These are phyloP conservation scores for Brachyopa scutellaris DNA, from an alignment of 2,888 invertebrate genomes.

Conservation along the genomic window DNA sequence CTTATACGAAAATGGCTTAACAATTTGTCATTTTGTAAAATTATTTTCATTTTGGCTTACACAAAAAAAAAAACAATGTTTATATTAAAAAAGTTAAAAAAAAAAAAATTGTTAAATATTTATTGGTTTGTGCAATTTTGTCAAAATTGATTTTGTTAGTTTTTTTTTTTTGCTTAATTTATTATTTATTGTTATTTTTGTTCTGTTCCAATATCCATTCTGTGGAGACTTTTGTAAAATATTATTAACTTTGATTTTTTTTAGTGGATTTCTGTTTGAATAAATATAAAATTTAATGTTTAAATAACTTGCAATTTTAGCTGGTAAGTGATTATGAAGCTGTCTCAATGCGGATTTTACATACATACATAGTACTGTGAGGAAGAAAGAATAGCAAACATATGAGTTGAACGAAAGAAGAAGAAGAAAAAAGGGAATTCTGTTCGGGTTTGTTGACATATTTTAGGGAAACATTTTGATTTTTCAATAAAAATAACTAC, in stretches of 20 bases:
- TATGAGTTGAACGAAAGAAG: too few species aligned
- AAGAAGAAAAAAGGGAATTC: conserved; percentile 55
- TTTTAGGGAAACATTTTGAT: conserved; percentile 10
- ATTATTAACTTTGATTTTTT: conserved; percentile 36
- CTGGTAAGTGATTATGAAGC: conserved; percentile 16
- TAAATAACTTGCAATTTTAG: conserved; percentile 42
- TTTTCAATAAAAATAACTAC: conserved; percentile 22
- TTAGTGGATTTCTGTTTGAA: conserved; percentile 20
- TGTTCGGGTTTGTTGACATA: conserved; percentile 62
- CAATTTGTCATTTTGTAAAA: conserved; percentile 30
- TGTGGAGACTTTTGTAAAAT: conserved; percentile 53
- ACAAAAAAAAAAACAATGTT: not conserved
- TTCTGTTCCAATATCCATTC: not conserved
- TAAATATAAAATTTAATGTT: conserved; percentile 4
- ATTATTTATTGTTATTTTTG: conserved; percentile 64
- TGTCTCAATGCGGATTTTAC: conserved; percentile 21
- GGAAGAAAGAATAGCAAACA: too few species aligned
- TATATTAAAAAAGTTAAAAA: conserved; percentile 7
- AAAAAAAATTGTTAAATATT: conserved; percentile 64
- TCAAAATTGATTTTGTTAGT: conserved; percentile 56
- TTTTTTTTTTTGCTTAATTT: conserved; percentile 41
- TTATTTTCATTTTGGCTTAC: conserved; percentile 38
- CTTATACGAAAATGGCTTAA: conserved; percentile 13
- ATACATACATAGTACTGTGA: too few species aligned
- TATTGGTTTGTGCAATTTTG: conserved; percentile 71